A percentile compares a stretch with the other conserved stretches of the same genome.
phyloP scores from a whole-genome alignment of 2,888 invertebrate genomes.

The Drosophila gaucha region DNA sequence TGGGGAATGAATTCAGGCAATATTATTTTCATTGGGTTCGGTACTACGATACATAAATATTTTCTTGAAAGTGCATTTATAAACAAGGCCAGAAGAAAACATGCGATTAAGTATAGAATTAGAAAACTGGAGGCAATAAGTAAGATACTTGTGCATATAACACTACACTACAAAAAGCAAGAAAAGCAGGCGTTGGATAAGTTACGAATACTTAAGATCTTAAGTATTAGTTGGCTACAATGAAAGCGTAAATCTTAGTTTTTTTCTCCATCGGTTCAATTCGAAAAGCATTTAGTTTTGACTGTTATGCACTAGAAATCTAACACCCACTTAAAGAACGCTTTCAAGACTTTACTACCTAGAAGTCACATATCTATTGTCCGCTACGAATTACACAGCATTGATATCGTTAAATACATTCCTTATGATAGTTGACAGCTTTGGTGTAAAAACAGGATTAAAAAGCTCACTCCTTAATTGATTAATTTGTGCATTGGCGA shows the following conservation, averaged over 20 bases:
- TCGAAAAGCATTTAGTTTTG: constrained; percentile 41
- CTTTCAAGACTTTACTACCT: constrained; percentile 24
- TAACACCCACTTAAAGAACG: constrained; percentile 45
- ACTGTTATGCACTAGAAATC: constrained; percentile 34
- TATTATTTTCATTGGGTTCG: constrained; percentile 19
- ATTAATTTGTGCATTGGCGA: constrained; percentile 36
- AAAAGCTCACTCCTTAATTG: constrained; percentile 12
- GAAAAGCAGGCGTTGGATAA: constrained; percentile 39
- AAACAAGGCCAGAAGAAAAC: constrained; percentile 35
- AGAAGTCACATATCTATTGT: constrained; percentile 29
- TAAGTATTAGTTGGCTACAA: constrained; percentile 31
- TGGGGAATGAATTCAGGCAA: constrained; percentile 49
- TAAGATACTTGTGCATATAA: neutral
- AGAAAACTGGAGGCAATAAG: constrained; percentile 18
- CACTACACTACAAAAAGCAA: constrained; percentile 35
- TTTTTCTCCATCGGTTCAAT: constrained; percentile 15
- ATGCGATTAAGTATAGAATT: constrained; percentile 50
- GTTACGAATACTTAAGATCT: constrained; percentile 20
- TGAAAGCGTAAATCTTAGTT: constrained; percentile 27
- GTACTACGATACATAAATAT: constrained; percentile 26
- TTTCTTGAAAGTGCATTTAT: constrained; percentile 12
- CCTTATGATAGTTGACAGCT: neutral
- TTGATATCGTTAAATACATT: constrained; percentile 12
- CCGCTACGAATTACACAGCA: constrained; percentile 33
- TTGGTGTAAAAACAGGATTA: constrained; percentile 9